phyloP scores from a whole-genome alignment of 2,113 vertebrate species.

The Gnathonemus longibarbis region DNA sequence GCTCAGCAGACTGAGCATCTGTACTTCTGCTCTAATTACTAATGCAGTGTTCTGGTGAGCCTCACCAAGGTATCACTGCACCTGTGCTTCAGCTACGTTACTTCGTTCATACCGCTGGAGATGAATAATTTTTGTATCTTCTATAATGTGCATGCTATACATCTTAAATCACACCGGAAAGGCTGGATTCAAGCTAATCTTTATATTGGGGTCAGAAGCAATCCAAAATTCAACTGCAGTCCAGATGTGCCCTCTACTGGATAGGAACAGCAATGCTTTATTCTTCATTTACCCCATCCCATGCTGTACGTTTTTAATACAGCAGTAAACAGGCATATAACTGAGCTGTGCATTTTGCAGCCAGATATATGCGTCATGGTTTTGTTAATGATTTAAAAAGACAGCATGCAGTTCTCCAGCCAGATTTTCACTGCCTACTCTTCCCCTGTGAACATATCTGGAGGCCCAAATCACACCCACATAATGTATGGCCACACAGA shows the following conservation, averaged over 20 bases:
- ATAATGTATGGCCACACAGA: background rate
- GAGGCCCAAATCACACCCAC: background rate
- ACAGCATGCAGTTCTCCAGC: background rate
- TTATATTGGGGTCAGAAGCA: background rate
- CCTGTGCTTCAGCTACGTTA: background rate
- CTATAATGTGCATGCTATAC: background rate
- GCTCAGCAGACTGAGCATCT: background rate
- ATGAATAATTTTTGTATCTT: background rate
- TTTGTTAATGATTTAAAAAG: background rate
- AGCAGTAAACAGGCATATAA: background rate
- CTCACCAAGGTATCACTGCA: background rate
- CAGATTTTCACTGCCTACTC: background rate
- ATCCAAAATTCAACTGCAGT: background rate
- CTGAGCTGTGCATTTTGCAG: background rate
- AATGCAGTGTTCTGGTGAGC: background rate
- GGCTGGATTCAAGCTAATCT: background rate
- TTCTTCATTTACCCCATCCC: background rate
- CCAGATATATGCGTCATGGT: background rate
- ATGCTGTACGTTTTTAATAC: background rate
- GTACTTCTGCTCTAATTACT: background rate
- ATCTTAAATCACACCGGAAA: conserved; percentile 7
- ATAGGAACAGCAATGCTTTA: background rate
- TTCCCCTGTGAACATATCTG: background rate
- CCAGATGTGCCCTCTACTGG: background rate
- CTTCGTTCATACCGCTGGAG: too few species aligned